These are phyloP conservation scores for Silurus lanzhouensis DNA, from an alignment of 2,797 vertebrate species.

Conservation along the genomic window DNA sequence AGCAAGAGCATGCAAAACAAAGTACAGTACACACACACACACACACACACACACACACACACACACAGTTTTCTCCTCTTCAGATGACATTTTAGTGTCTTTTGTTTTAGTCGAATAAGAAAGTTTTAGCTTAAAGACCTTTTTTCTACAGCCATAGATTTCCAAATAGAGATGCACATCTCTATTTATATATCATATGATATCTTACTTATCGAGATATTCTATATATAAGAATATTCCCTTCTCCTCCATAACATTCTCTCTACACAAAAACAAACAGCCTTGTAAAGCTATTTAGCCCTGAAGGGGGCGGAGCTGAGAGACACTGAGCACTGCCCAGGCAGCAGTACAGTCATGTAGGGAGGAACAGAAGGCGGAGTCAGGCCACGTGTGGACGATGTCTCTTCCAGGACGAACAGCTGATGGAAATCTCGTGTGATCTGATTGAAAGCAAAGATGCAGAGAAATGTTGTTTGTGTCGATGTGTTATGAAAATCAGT, in stretches of 20 bases:
- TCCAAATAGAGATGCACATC: not conserved
- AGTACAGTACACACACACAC: conserved; percentile 41
- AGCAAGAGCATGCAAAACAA: conserved; percentile 22
- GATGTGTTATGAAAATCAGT: no score
- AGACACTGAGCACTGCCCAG: not conserved
- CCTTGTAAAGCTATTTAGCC: not conserved
- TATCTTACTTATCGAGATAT: not conserved
- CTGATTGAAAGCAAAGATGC: not conserved
- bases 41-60: conserved; percentile 23
- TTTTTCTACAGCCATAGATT: not conserved
- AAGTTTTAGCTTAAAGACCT: not conserved
- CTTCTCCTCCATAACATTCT: not conserved
- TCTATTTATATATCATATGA: no score
- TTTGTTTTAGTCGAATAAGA: not conserved
- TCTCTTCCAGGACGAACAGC: conserved; percentile 7
- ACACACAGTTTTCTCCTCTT: conserved; percentile 32
- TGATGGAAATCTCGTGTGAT: not conserved
- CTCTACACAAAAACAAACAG: not conserved
- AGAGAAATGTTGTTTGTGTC: not conserved
- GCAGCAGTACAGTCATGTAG: not conserved
- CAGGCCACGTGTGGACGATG: not conserved
- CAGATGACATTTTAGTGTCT: no score
- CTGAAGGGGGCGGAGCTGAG: not conserved
- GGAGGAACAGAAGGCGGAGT: not conserved
- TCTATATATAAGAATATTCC: no score